Evolutionary conservation across 2,888 invertebrate genomes (phyloP).

Genomic region (Cerceris rybyensis): DNA sequence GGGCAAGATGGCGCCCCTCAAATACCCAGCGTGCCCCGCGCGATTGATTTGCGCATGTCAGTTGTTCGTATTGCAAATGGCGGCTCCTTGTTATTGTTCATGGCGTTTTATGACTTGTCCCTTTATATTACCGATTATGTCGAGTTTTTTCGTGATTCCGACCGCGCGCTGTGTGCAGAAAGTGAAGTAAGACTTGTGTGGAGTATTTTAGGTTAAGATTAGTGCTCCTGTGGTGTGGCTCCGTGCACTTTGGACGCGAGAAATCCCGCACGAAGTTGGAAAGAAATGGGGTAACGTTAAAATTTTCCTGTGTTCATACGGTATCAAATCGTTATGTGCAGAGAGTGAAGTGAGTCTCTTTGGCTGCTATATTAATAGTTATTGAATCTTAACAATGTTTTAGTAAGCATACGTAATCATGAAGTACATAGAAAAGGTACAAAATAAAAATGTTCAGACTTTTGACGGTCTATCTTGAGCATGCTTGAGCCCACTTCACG

Average conservation of each 20-base stretch:
- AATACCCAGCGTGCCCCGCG: conserved; percentile 79
- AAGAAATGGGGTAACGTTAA: conserved; percentile 81
- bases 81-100: conserved; percentile 99
- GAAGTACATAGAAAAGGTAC: conserved; percentile 26
- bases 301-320: conserved; percentile 77
- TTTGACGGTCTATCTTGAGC: conserved; percentile 79
- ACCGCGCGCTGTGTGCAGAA: conserved; percentile 75
- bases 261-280: conserved; percentile 78
- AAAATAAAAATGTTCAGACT: conserved; percentile 66
- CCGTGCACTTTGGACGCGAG: conserved; percentile 74
- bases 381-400: conserved; percentile 35
- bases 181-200: conserved; percentile 75
- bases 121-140: conserved; percentile 81
- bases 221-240: conserved; percentile 74
- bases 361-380: conserved; percentile 30
- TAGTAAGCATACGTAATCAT: conserved; percentile 39
- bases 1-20: conserved; percentile 78
- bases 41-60: conserved; percentile 87
- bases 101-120: conserved; percentile 86
- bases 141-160: conserved; percentile 77
- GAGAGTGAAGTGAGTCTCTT: conserved; percentile 61
- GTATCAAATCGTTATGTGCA: conserved; percentile 71
- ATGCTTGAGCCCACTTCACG: conserved; percentile 80
- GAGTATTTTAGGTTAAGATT: conserved; percentile 73
- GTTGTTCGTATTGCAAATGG: conserved; percentile 97